Base-by-base conservation (phyloP, 1,140 invertebrate species). In the Leptopilina clavipes region DNA sequence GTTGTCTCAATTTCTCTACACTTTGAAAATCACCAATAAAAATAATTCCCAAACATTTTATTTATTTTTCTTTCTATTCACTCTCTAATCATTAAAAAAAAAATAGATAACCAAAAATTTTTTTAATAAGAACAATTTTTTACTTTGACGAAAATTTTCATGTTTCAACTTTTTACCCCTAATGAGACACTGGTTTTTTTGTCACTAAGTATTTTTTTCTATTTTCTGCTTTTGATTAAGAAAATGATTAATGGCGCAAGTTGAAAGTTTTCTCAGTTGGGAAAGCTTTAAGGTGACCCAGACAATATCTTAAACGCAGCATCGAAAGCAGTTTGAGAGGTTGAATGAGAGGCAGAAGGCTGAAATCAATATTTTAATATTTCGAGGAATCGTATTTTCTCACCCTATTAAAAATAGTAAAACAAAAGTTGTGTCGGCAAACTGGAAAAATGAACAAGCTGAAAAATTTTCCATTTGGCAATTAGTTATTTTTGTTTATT, bases 241-340 rank as follows among this genome's bases (percentile, higher is more conserved):
- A 31, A 25, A 65, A 65, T 31, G 25, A 65, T 65, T 37, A 65
- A 65, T 65, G 14, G 12, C 59, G 3, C 5, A 40, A 14, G 59
- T 31, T 14, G 25, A 65, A 65, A 65, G 59, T 65, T 65, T 19
- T 1, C 8, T 3, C 18, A 56, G 17, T 18, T 65, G 10, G n/a
- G 12, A 65, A n/a, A n/a, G 59, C 59, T 65, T 65, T 65, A 65
- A 31, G 59, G 22, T 65, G 59, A 65, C 59, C 59, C 59, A 65
- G 22, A 65, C 22, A 65, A 65, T 65, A 37, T 31, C 59, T 65
- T 65, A 11, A 65, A 65, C 22, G 59, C 59, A 11, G 3, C 11
- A 65, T 65, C 59, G 11, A 31, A 65, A 65, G 22, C 59, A 22
- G 56, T 59, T 31, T 22, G 19, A 65, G 59, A 37, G 59, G 59